Conservation (phyloP, 30 jellyfish, hydroid and myxozoan genomes). For the Calvadosia cruxmelitensis region DNA sequence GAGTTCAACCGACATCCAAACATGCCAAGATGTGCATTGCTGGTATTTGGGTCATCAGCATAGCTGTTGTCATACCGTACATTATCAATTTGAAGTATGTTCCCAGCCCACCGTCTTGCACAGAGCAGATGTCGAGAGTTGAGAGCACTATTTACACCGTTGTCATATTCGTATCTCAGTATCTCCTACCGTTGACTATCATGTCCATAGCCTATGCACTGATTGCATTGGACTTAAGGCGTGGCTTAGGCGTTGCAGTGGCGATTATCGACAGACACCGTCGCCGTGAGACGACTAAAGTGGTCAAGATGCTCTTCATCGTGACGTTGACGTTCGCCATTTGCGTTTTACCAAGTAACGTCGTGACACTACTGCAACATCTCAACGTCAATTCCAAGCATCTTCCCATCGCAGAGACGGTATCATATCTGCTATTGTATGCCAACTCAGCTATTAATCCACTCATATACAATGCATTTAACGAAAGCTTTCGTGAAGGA, state of each 20-base stretch:
- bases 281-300: slow-evolving; percentile 74
- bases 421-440: slow-evolving; percentile 47
- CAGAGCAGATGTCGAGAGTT: slow-evolving; percentile 30
- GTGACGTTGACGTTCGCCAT: slow-evolving; percentile 77
- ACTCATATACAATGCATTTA: slow-evolving; percentile 72
- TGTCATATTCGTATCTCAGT: slow-evolving; percentile 76
- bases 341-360: slow-evolving; percentile 83
- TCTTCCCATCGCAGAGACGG: slow-evolving; percentile 14
- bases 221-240: slow-evolving; percentile 49
- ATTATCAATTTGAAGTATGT: slow-evolving; percentile 37
- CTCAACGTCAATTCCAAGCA: slow-evolving; percentile 36
- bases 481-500: slow-evolving; percentile 68
- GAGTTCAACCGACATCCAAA: slow-evolving; percentile 65
- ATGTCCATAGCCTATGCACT: slow-evolving; percentile 56
- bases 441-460: slow-evolving; percentile 81
- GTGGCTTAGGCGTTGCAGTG: slow-evolving; percentile 22
- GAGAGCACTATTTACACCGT: slow-evolving; percentile 64
- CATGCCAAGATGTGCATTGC: slow-evolving; percentile 69
- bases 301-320: slow-evolving; percentile 55
- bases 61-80: slow-evolving; percentile 74
- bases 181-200: slow-evolving; percentile 59
- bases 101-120: slow-evolving; percentile 24
- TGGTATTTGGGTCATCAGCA: slow-evolving; percentile 67
- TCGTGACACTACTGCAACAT: slow-evolving; percentile 43
- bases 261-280: slow-evolving; percentile 30